Percentiles rank a stretch among this genome's conserved stretches.
Conservation (phyloP, 2,797 vertebrate genomes). For the Xyrichtys novacula region DNA sequence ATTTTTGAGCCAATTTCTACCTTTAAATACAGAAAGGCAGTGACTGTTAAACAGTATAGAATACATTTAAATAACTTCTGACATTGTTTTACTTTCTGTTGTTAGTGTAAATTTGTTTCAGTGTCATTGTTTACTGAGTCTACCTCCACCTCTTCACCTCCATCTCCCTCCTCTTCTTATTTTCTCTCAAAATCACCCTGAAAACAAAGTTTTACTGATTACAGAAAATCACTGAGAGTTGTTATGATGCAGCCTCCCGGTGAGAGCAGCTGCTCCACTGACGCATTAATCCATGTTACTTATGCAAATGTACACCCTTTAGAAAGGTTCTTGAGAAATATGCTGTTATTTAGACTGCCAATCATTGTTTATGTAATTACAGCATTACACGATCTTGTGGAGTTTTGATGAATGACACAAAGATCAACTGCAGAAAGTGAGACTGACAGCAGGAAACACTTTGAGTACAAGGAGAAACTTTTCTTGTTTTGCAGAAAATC, state of each 20-base stretch:
- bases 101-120: too few species aligned
- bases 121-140: too few species aligned
- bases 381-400: constrained; percentile 50
- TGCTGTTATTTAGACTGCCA: constrained; percentile 84
- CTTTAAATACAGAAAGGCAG: too few species aligned
- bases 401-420: constrained; percentile 71
- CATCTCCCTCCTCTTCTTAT: constrained; percentile 35
- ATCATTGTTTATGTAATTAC: constrained; percentile 84
- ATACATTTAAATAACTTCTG: too few species aligned
- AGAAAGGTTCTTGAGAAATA: constrained; percentile 82
- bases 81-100: too few species aligned
- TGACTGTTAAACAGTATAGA: too few species aligned
- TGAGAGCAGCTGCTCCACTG: constrained; percentile 84
- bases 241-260: constrained; percentile 72
- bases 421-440: constrained; percentile 37
- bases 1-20: too few species aligned
- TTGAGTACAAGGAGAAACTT: constrained; percentile 42
- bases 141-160: constrained; percentile 5
- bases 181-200: constrained; percentile 61
- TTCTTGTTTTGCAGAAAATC: constrained; percentile 25
- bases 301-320: constrained; percentile 86
- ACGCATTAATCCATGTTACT: constrained; percentile 78
- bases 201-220: constrained; percentile 83
- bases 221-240: constrained; percentile 81
- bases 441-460: constrained; percentile 32